Evolutionary conservation across 2,113 vertebrate species (phyloP), one percentile per base, ranked within the genome.

Genomic region (Conger conger): DNA sequence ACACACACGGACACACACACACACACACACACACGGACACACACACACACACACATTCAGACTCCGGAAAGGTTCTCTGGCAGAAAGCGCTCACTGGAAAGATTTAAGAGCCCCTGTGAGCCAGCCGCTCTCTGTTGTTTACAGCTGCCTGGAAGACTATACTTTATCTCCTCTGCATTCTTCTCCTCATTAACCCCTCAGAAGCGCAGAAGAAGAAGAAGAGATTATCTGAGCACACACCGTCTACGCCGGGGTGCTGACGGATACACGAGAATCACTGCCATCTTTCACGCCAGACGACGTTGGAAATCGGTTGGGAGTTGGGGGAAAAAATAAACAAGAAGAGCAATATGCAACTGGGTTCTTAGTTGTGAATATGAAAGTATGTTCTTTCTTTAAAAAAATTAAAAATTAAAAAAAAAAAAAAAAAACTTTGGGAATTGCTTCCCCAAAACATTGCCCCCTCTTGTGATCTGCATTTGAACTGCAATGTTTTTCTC

Each of bases 41-140:
- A 89, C 88, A 88, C 86, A 84, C 84, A 87, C 54, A 86, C 89
- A 91, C 76, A 90, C 8, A 8, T 5, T 8, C 35, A 50, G 16
- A 18, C 45, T 35, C 50, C n/a, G 15, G 27, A 20, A 81, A 81
- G 45, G 80, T 33, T 30, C 50, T n/a, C 45, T 57, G 45, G 80
- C 45, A 18, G 76, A 38, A 81, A 30, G 33, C 16, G 16, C 50
- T 18, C 7, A 54, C 27, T 27, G 50, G 80, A 36, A 81, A 50
- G 50, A 81, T 81, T 81, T 81, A 81, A 36, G 45, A 81, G 16
- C 80, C 30, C 30, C 50, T 81, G 27, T 35, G 80, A 54, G 80
- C 80, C 80, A 81, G 80, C n/a, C 57, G 50, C 80, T 54, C 50
- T 81, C 80, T 38, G 80, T 81, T 81, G 80, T 81, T 81, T 81